Conservation (phyloP, 2,888 invertebrate species). For the Branchinecta sandiegonensis region DNA sequence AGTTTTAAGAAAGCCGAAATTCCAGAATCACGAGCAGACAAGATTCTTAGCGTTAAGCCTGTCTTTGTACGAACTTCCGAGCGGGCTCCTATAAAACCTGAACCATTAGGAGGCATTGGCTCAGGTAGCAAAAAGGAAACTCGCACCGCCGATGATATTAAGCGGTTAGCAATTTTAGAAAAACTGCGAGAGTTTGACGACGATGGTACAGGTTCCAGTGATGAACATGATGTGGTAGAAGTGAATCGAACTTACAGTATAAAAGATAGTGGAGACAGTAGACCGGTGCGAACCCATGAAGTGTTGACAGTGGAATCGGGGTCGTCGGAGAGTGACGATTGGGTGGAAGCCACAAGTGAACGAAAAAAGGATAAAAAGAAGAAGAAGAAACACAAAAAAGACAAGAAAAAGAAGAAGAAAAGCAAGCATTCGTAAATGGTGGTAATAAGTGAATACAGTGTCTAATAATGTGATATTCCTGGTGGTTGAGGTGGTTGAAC, state of each 20-base stretch:
- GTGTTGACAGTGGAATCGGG: not conserved
- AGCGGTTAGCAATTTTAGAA: not conserved
- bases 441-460: no score
- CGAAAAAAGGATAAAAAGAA: slow-evolving; percentile 28
- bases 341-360: slow-evolving; percentile 10
- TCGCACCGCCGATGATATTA: not conserved
- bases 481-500: no score
- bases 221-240: not conserved
- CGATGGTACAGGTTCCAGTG: not conserved
- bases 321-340: not conserved
- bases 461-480: no score
- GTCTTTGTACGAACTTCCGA: slow-evolving; percentile 17
- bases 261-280: no score
- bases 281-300: no score
- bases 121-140: no score
- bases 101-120: no score
- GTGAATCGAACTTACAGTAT: not conserved
- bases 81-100: no score
- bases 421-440: not conserved
- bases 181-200: not conserved
- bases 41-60: slow-evolving; percentile 16
- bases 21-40: not conserved
- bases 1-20: no score
- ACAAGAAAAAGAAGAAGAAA: slow-evolving; percentile 29
- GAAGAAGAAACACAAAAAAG: slow-evolving; percentile 33